Conservation (phyloP, 37 sponge, comb jelly and placozoan species). For the Geodia barretti region DNA sequence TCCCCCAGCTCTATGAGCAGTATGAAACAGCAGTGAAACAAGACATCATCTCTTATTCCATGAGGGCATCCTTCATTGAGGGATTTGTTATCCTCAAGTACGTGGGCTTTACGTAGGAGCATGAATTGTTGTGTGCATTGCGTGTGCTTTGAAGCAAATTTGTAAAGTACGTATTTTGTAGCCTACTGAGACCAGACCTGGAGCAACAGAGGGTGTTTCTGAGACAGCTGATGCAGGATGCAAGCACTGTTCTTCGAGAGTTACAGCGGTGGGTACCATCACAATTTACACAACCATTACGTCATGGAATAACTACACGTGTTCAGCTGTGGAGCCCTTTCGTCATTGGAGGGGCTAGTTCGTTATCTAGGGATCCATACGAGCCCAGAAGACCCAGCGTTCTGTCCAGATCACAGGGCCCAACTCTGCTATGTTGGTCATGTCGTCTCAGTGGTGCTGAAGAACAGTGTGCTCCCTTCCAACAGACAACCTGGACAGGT, state of each 20-base stretch:
- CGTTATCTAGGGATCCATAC: conserved; percentile 27
- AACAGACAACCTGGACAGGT: too few relatives aligned
- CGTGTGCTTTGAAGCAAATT: background rate
- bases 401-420: background rate
- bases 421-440: conserved; percentile 25
- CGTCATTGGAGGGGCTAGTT: conserved; percentile 23
- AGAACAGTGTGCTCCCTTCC: too few relatives aligned
- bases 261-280: background rate
- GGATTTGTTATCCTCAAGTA: conserved; percentile 23
- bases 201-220: conserved; percentile 14
- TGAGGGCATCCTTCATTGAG: conserved; percentile 47
- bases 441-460: conserved; percentile 12
- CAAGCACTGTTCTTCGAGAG: conserved; percentile 3
- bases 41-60: conserved; percentile 32
- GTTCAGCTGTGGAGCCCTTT: background rate
- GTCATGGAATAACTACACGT: background rate
- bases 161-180: background rate
- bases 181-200: background rate
- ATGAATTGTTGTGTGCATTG: background rate
- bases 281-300: background rate
- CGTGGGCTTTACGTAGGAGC: background rate
- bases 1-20: conserved; percentile 7
- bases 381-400: conserved; percentile 30
- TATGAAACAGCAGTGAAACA: conserved; percentile 4
- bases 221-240: conserved; percentile 14